These are phyloP conservation scores for Capreolus pygargus DNA, from an alignment of 2,113 vertebrate genomes.

Conservation along the genomic window DNA sequence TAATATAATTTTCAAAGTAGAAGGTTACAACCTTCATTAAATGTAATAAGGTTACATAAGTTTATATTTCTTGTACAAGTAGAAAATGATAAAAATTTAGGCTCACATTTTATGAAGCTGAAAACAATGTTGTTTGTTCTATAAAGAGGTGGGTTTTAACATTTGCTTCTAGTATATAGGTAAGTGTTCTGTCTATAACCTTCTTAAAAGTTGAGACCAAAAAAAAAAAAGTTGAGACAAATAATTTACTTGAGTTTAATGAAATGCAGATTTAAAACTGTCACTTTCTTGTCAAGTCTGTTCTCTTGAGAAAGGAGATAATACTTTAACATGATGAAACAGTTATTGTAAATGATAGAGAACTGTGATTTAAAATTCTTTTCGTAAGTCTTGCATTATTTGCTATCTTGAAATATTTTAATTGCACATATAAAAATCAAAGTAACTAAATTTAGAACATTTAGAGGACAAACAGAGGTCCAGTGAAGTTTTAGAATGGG, in stretches of 20 bases:
- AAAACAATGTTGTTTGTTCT: not conserved
- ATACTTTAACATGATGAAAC: not conserved
- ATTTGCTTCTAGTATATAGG: not conserved
- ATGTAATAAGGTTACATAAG: not conserved
- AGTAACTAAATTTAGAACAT: not conserved
- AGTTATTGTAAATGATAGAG: not conserved
- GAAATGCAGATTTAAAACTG: not conserved
- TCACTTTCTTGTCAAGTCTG: not conserved
- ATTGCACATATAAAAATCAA: not conserved
- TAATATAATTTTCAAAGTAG: not conserved
- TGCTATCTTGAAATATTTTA: conserved; percentile 22
- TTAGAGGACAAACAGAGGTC: not conserved
- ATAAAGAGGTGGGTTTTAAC: conserved; percentile 4
- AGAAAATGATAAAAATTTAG: not conserved
- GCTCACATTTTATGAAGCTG: not conserved
- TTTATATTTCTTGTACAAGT: not conserved
- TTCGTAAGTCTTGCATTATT: not conserved
- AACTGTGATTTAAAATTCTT: conserved; percentile 11
- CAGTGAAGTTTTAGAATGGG: not conserved
- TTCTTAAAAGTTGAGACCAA: not conserved
- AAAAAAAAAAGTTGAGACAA: not conserved
- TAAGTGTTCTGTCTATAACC: not conserved
- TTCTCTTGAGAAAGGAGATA: not conserved
- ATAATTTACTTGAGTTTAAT: not conserved
- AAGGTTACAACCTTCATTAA: not conserved